phyloP scores from a whole-genome alignment of 2,797 vertebrate genomes.

The Denticeps clupeoides region DNA sequence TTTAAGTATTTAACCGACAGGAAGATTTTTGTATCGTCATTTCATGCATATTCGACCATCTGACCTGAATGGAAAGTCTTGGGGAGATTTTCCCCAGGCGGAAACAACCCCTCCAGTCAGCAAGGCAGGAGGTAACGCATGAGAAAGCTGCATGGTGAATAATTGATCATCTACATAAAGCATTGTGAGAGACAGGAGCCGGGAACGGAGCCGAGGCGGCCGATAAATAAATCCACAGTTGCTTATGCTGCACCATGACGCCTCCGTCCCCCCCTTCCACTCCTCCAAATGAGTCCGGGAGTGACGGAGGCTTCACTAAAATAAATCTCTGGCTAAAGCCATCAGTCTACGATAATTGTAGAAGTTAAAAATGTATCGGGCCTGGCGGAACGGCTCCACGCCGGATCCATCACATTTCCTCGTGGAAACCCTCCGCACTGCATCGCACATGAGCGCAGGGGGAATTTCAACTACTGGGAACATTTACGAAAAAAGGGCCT shows the following conservation, averaged over 20 bases:
- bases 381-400: slow-evolving; percentile 14
- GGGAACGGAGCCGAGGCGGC: slow-evolving; percentile 10
- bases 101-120: slow-evolving; percentile 24
- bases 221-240: slow-evolving; percentile 34
- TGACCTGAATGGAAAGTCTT: no score
- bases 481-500: no score
- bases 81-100: slow-evolving; percentile 18
- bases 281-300: slow-evolving; percentile 19
- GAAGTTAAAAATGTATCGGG: slow-evolving; percentile 29
- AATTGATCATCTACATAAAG: slow-evolving; percentile 48
- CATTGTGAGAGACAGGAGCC: slow-evolving; percentile 16
- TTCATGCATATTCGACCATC: no score
- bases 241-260: slow-evolving; percentile 6
- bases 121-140: slow-evolving; percentile 30
- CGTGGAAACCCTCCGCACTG: no score
- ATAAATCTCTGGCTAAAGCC: slow-evolving; percentile 28
- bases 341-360: slow-evolving; percentile 18
- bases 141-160: slow-evolving; percentile 44
- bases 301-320: slow-evolving; percentile 17
- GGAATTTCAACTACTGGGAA: no score
- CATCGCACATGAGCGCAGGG: slow-evolving; percentile 11
- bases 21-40: slow-evolving; percentile 15
- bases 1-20: not conserved
- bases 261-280: slow-evolving; percentile 4
- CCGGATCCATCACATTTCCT: slow-evolving; percentile 11